Base-by-base conservation (phyloP, 2,797 vertebrate species). In the Serranus cabrilla region DNA sequence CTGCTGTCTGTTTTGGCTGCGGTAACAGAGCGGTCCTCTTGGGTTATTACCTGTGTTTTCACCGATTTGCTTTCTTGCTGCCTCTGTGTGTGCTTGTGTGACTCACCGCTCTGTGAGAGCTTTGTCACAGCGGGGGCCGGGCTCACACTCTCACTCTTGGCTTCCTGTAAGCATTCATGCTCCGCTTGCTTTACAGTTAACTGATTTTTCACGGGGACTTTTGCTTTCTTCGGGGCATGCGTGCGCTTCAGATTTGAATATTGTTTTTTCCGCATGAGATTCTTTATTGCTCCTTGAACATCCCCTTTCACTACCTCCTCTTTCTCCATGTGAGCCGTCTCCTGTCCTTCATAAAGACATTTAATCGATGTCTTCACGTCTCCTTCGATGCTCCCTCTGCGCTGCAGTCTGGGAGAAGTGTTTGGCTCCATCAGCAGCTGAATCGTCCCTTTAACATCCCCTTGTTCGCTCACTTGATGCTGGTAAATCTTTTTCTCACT, bases 181-280 rank as follows among this genome's bases (percentile, higher is more conserved):
- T 86, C 82, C 43, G 76, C 92, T 71, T 94, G 86, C 50, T 94
- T 92, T 71, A 81, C 68, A 73, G 78, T 85, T 80, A 87, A 92
- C 78, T 94, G 91, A 72, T 91, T 93, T 86, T 93, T 95, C 71
- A 90, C 76, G 3, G 87, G 81, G 82, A 67, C 94, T 87, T 93
- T 95, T 58, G 81, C 88, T 82, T 90, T 94, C 81, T 95, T 96
- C 42, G 86, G 73, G 50, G 91, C 77, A 75, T 95, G 88, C 47
- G 80, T 87, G 17, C 87, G 92, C 79, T 93, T 95, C 7, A 87
- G 73, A 77, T 85, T 92, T 17, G 93, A 92, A 71, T 95, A 92
- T 65, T 95, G 93, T 78, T 96, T 96, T 37, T 90, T 95, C 82
- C 94, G 93, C 92, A 96, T 90, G 11, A 96, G 86, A 64, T 93